A percentile compares a stretch with the other conserved stretches of the same genome.
phyloP scores from a whole-genome alignment of 2,797 vertebrate species.

The Sebastolobus altivelis region DNA sequence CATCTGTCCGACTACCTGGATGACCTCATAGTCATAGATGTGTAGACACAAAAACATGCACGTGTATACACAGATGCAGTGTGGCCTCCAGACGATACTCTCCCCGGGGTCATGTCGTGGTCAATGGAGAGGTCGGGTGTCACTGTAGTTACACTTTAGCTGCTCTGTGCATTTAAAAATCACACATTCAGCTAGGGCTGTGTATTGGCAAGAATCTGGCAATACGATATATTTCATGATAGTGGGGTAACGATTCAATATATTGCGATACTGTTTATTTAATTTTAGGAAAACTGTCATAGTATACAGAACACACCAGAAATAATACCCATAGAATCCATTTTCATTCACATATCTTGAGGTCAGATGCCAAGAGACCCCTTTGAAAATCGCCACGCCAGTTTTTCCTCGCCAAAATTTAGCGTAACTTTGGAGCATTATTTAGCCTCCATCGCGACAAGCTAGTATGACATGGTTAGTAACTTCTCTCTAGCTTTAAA shows the following conservation, averaged over 20 bases:
- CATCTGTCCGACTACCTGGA: constrained; percentile 48
- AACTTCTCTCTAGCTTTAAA: too few species aligned
- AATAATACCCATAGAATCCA: too few species aligned
- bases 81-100: constrained; percentile 22
- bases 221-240: too few species aligned
- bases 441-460: too few species aligned
- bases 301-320: too few species aligned
- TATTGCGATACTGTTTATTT: neutral
- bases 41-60: constrained; percentile 17
- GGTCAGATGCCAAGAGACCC: too few species aligned
- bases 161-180: neutral
- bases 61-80: constrained; percentile 2
- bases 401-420: too few species aligned
- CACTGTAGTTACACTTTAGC: neutral
- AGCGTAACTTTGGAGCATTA: too few species aligned
- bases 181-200: neutral
- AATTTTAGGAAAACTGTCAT: too few species aligned
- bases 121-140: constrained; percentile 37
- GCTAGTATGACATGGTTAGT: too few species aligned
- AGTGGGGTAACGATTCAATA: neutral
- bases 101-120: constrained; percentile 32
- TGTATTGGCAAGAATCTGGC: neutral
- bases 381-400: too few species aligned
- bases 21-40: constrained; percentile 33
- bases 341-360: too few species aligned